phyloP scores from a whole-genome alignment of 2,797 vertebrate species.

The Danio aesculapii region DNA sequence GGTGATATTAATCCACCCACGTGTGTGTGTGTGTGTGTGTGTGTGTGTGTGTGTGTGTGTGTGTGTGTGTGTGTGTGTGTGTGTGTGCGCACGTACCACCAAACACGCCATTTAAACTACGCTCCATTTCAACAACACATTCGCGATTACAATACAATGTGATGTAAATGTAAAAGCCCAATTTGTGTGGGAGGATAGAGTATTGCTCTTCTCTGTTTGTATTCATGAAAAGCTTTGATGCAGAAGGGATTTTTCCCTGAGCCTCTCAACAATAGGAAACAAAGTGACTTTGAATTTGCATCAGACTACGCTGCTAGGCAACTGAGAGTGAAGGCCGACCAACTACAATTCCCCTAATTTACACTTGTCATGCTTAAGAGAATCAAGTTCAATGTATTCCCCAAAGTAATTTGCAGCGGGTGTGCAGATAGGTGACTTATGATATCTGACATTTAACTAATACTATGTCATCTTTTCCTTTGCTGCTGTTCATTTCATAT shows the following conservation, averaged over 20 bases:
- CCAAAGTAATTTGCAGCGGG: conserved; percentile 40
- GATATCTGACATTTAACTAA: conserved; percentile 42
- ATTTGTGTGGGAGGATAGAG: conserved; percentile 42
- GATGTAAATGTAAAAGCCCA: conserved; percentile 19
- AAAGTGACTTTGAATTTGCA: conserved; percentile 57
- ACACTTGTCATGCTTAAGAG: conserved; percentile 50
- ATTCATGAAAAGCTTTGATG: conserved; percentile 50
- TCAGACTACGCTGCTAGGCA: conserved; percentile 58
- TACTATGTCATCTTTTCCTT: conserved; percentile 19
- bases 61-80: background rate
- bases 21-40: background rate
- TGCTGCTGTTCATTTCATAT: background rate
- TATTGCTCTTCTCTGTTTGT: conserved; percentile 48
- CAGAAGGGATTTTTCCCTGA: conserved; percentile 25
- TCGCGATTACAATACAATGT: conserved; percentile 18
- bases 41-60: background rate
- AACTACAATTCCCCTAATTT: conserved; percentile 50
- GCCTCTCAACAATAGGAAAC: conserved; percentile 50
- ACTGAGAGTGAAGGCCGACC: conserved; percentile 40
- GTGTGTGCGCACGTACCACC: background rate
- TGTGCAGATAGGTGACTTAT: conserved; percentile 38
- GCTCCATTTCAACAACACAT: background rate
- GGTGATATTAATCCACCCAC: conserved; percentile 50
- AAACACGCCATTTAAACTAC: background rate
- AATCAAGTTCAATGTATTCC: conserved; percentile 40